Conservation (phyloP, 2,797 vertebrate species). For the Muraenolepis orangiensis region DNA sequence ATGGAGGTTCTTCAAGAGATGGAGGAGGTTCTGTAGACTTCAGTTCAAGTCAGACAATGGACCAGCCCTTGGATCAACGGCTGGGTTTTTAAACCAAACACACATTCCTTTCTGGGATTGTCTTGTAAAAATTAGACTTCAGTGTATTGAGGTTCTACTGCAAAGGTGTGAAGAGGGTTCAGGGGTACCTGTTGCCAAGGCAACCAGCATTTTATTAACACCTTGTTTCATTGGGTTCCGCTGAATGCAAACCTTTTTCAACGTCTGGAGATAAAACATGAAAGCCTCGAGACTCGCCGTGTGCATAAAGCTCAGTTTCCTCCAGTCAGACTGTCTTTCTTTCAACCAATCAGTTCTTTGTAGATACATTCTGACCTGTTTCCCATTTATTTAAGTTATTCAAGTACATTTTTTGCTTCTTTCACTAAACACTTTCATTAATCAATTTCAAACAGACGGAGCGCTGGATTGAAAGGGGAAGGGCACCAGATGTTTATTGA, state of each 20-base stretch:
- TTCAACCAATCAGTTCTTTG: neutral
- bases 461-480: neutral
- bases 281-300: neutral
- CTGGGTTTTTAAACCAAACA: constrained; percentile 32
- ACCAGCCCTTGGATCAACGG: constrained; percentile 31
- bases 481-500: neutral
- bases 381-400: neutral
- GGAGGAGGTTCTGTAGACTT: constrained; percentile 43
- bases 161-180: neutral
- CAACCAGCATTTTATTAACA: neutral
- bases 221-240: neutral
- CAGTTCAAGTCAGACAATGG: constrained; percentile 47
- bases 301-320: neutral
- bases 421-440: neutral
- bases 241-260: neutral
- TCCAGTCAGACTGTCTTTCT: neutral
- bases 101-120: constrained; percentile 22
- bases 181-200: neutral
- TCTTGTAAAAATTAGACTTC: too few relatives aligned
- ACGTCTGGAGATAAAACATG: too few relatives aligned
- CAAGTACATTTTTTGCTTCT: neutral
- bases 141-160: neutral
- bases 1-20: too few relatives aligned
- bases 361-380: neutral
- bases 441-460: neutral